Evolutionary conservation across 2,797 vertebrate species (phyloP).

Genomic region (Craterocephalus amniculus): DNA sequence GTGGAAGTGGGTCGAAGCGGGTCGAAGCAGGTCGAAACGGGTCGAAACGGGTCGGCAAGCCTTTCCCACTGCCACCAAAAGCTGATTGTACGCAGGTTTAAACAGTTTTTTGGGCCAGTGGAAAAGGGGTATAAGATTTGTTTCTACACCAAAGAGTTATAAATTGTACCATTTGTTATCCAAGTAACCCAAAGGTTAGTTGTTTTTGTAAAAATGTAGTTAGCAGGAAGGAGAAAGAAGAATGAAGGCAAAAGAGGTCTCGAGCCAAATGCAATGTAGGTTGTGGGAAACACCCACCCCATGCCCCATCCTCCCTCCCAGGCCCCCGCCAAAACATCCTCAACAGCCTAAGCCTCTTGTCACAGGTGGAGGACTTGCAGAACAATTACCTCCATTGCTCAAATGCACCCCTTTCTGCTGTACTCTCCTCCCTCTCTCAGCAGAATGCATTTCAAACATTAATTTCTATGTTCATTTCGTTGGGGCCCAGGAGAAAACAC

Average conservation of each 20-base stretch:
- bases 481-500: constrained; percentile 75
- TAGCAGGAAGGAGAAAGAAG: neutral
- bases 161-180: too few species aligned
- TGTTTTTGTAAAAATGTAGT: constrained; percentile 43
- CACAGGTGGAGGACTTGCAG: constrained; percentile 80
- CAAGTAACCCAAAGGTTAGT: constrained; percentile 34
- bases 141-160: too few species aligned
- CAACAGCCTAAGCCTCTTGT: constrained; percentile 73
- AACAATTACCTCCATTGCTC: constrained; percentile 81
- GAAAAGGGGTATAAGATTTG: too few species aligned
- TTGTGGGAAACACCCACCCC: constrained; percentile 45
- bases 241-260: constrained; percentile 61
- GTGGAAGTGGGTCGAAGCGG: too few species aligned
- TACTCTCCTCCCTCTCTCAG: constrained; percentile 6
- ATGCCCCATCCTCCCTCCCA: constrained; percentile 25
- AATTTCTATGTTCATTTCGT: constrained; percentile 79
- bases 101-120: too few species aligned
- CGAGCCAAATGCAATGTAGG: constrained; percentile 69
- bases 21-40: too few species aligned
- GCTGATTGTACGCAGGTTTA: too few species aligned
- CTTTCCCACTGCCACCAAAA: too few species aligned
- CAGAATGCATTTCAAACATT: constrained; percentile 75
- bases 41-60: too few species aligned
- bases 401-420: constrained; percentile 32
- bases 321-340: constrained; percentile 49